These are phyloP conservation scores for Xestia xanthographa DNA, from an alignment of 2,888 invertebrate genomes.

Conservation along the genomic window DNA sequence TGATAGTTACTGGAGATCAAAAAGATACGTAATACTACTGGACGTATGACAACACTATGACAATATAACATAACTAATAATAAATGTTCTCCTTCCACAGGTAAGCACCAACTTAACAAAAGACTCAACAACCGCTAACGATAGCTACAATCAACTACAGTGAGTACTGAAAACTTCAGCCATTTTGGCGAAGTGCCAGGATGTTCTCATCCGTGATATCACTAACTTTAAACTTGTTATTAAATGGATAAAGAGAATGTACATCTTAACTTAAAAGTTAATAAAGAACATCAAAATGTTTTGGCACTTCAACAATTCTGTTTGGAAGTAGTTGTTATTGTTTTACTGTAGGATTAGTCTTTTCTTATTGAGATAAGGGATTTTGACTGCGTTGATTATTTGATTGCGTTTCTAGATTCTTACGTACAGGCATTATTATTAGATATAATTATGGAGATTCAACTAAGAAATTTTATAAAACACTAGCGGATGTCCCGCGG, in stretches of 20 bases:
- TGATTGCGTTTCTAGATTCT: too few species aligned
- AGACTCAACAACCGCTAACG: constrained; percentile 3
- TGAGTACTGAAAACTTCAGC: constrained; percentile 43
- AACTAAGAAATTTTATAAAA: too few species aligned
- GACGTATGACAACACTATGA: too few species aligned
- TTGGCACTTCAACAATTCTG: constrained; percentile 23
- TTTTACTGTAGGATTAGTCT: background rate
- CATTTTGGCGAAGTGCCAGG: constrained; percentile 40
- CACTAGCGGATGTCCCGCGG: too few species aligned
- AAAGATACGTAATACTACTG: too few species aligned
- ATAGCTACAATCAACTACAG: constrained; percentile 1
- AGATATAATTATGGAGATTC: too few species aligned
- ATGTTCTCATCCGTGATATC: constrained; percentile 35
- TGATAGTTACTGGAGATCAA: too few species aligned
- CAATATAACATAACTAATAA: constrained; percentile 8
- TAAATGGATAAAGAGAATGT: constrained; percentile 42
- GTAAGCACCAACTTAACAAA: constrained; percentile 43
- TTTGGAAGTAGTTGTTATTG: background rate
- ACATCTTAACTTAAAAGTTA: constrained; percentile 39
- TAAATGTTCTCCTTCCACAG: constrained; percentile 30
- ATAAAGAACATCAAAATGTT: constrained; percentile 22
- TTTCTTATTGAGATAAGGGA: background rate
- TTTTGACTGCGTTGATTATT: background rate
- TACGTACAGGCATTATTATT: too few species aligned
- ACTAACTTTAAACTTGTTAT: constrained; percentile 23